Base-by-base conservation (phyloP, 2,888 invertebrate species). In the Lithophane ornitopus region DNA sequence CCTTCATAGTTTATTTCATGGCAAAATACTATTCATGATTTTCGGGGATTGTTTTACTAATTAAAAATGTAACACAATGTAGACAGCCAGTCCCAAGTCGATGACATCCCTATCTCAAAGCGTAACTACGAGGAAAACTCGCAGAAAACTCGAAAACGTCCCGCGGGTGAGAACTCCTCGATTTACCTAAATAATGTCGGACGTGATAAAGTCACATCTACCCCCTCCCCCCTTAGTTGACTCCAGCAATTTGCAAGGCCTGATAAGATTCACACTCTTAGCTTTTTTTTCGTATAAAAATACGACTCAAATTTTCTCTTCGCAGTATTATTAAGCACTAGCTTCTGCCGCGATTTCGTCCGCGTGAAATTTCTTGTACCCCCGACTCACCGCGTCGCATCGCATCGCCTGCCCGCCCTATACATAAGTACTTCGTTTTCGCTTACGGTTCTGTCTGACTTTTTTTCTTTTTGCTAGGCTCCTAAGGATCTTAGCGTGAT, bases 121-220 rank as follows among this genome's bases (percentile, higher is more conserved):
- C 62, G 16, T 39, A 58, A 56, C 59, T 78, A 80, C 74, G 39
- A 80, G 73, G 74, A 78, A 80, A 74, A 73, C 75, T 76, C 68
- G 28, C 39, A 62, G 71, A 71, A 79, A 78, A 76, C 81, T 80
- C 74, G 59, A 70, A 75, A 63, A 44, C 59, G 74, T 76, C 78
- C 75, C 74, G 56, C 49, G 68, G 62, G 81, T 74, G 65, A 67
- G 22, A 77, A 83, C 79, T 83, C 62, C 73, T 76, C 70, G 74
- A 78, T 83, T 87, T 76, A 76, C n/a, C 74, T 74, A 83, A 87
- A 85, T 82, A 79, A 85, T 87, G 83, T 80, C 69, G 61, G 70
- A 78, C 74, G 66, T 77, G 87, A 87, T 87, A 87, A 86, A 80
- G 80, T 75, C 85, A 78, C 58, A 77, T 77, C 69, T 63, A 72